phyloP scores from a whole-genome alignment of 2,797 vertebrate species.

The Sternarchorhynchus goeldii region DNA sequence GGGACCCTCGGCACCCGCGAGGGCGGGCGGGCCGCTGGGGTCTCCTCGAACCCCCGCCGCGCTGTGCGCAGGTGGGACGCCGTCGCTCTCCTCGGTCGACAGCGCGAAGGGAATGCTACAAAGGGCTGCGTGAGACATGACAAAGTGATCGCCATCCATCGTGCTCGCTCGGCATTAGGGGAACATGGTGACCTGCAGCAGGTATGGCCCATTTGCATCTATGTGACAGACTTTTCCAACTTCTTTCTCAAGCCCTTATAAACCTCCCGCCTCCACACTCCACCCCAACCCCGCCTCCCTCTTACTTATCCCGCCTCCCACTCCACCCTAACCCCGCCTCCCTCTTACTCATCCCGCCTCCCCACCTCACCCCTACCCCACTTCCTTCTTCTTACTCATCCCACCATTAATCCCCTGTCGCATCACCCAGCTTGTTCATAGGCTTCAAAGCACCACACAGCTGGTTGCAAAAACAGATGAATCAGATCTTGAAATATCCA shows the following conservation, averaged over 20 bases:
- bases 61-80: constrained; percentile 4
- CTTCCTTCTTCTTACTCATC: background rate
- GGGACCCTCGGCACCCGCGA: constrained; percentile 7
- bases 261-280: too few relatives aligned
- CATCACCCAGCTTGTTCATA: background rate
- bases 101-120: constrained; percentile 44
- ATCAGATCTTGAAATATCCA: background rate
- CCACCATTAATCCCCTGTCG: constrained; percentile 22
- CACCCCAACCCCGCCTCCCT: too few relatives aligned
- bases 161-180: constrained; percentile 23
- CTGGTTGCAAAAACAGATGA: constrained; percentile 13
- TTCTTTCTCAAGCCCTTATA: too few relatives aligned
- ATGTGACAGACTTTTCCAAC: too few relatives aligned
- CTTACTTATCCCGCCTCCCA: too few relatives aligned
- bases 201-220: background rate
- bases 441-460: constrained; percentile 13
- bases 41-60: constrained; percentile 14
- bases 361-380: background rate
- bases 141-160: constrained; percentile 40
- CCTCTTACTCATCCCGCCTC: too few relatives aligned
- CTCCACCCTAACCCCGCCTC: too few relatives aligned
- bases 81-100: constrained; percentile 21
- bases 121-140: constrained; percentile 49
- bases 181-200: background rate
- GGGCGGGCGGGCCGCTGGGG: background rate